phyloP scores from a whole-genome alignment of 2,797 vertebrate species.

The Melanogrammus aeglefinus region DNA sequence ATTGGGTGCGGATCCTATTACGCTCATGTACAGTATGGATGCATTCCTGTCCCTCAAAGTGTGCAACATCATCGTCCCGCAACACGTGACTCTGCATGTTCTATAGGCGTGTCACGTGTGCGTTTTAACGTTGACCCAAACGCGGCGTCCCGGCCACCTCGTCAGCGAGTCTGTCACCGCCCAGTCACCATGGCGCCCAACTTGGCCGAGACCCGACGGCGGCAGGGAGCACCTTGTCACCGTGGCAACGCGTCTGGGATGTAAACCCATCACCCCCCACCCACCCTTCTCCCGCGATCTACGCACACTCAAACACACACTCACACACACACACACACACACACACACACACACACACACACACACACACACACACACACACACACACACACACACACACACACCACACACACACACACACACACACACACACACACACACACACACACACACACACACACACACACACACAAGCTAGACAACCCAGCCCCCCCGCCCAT shows the following conservation, averaged over 20 bases:
- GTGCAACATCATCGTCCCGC: not conserved
- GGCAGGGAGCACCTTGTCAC: constrained; percentile 86
- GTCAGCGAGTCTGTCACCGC: constrained; percentile 84
- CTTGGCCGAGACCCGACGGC: constrained; percentile 83
- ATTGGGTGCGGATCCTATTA: not conserved
- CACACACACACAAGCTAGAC: not conserved
- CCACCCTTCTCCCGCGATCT: too few species aligned
- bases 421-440: constrained; percentile 40
- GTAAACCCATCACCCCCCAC: constrained; percentile 62
- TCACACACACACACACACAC: constrained; percentile 42
- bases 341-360: constrained; percentile 18
- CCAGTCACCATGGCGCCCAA: constrained; percentile 79
- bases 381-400: not conserved
- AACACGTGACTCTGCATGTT: not conserved
- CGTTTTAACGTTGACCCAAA: constrained; percentile 54
- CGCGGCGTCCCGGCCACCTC: constrained; percentile 56
- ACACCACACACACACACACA: constrained; percentile 34
- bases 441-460: constrained; percentile 25
- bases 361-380: constrained; percentile 13
- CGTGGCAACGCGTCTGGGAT: constrained; percentile 89
- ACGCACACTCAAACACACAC: constrained; percentile 6
- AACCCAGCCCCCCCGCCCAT: not conserved
- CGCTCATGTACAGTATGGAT: not conserved
- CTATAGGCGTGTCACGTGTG: not conserved
- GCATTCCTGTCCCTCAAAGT: not conserved